These are phyloP conservation scores for Opisthograptis luteolata DNA, from an alignment of 2,888 invertebrate species.

Conservation along the genomic window DNA sequence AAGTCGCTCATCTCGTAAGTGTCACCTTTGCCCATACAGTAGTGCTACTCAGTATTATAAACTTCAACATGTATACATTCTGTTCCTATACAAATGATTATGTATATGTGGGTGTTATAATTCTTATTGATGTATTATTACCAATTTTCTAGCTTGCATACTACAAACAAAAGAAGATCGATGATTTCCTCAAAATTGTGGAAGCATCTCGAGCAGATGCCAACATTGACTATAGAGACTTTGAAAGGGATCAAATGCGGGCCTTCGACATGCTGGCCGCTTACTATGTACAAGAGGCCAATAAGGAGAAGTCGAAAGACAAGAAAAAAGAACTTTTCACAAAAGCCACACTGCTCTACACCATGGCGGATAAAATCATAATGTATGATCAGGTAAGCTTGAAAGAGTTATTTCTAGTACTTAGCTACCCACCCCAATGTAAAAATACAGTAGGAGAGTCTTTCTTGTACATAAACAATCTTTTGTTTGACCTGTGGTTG, in stretches of 20 bases:
- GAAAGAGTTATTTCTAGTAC: constrained; percentile 6
- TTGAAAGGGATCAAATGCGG: constrained; percentile 98
- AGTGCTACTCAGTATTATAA: too few relatives aligned
- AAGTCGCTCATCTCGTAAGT: too few relatives aligned
- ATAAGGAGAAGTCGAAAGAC: constrained; percentile 97
- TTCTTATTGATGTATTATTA: not conserved
- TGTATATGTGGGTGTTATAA: too few relatives aligned
- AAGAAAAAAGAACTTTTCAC: constrained; percentile 97
- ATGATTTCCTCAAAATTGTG: constrained; percentile 97
- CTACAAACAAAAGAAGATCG: constrained; percentile 96
- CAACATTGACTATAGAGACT: constrained; percentile 93
- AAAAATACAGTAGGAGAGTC: too few relatives aligned
- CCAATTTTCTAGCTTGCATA: constrained; percentile 92
- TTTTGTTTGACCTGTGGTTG: too few relatives aligned
- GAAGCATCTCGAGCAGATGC: constrained; percentile 95
- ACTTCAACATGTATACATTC: too few relatives aligned
- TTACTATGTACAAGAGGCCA: constrained; percentile 98
- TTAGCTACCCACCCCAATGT: too few relatives aligned
- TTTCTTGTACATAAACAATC: too few relatives aligned
- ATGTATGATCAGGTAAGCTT: constrained; percentile 97
- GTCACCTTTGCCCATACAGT: too few relatives aligned
- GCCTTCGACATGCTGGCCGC: constrained; percentile 99
- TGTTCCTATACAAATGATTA: not conserved
- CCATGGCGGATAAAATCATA: constrained; percentile 99
- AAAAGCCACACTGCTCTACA: constrained; percentile 98